Base-by-base conservation (phyloP, 1,140 invertebrate species). In the Ostrea edulis region DNA sequence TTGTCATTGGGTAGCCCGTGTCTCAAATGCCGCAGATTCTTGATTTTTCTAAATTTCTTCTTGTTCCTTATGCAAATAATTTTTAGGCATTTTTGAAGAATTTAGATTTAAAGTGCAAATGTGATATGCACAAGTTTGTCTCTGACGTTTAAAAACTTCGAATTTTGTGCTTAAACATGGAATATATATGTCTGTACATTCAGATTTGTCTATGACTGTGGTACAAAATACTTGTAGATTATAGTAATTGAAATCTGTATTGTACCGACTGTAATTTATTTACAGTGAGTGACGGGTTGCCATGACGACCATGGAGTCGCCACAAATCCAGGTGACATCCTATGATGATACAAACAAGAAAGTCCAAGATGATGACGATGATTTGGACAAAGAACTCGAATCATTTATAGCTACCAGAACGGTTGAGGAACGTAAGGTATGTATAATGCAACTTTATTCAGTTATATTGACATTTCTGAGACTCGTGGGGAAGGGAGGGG, bases 381-480 rank as follows among this genome's bases (percentile, higher is more conserved):
- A 91, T 58, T 88, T 92, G 65, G 91, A 91, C 58, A 91, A 90
- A 82, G 89, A 91, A 84, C 77, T 92, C 44, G 86, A 90, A 53
- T 86, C 89, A 14, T 92, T 88, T 86, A 92, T 91, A 17, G 88
- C 82, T n/a, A 87, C 90, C 83, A 89, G 85, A 84, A 90, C 90
- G 87, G 87, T 89, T 52, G 90, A 91, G 84, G 82, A 87, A 51
- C 58, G 88, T 35, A 82, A 89, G 44, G 84, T 77, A 35, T 4
- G 0, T 14, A 77, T 17, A 62, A n/a, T 62, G 0, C n/a, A 90
- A 53, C 17, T 62, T 17, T 7, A 58, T 12, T 4, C 55, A 58
- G 4, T 14, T 55, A 55, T 12, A 58, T 58, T 58, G 55, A 58
- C 0, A 58, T 4, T 0, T 55, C 9, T 12, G 54, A 55, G 17